Evolutionary conservation across 2,113 vertebrate genomes (phyloP).

Genomic region (Cololabis saira): DNA sequence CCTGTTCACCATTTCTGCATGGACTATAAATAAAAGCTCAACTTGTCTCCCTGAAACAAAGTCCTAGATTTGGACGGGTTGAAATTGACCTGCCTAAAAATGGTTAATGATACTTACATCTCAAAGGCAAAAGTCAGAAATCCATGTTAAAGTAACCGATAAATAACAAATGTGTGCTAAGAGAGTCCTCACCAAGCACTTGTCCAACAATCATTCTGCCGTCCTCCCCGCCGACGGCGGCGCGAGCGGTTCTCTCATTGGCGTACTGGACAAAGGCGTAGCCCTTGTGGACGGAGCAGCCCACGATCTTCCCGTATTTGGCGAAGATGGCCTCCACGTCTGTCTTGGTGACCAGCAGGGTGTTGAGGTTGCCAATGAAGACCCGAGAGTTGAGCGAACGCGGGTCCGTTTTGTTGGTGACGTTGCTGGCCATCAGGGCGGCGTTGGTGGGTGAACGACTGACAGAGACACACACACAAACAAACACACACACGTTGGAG

Average conservation of each 20-base stretch:
- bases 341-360: conserved; percentile 89
- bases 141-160: too few species aligned
- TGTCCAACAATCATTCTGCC: conserved; percentile 92
- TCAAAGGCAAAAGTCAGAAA: too few species aligned
- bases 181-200: conserved; percentile 84
- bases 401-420: conserved; percentile 92
- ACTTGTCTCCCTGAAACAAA: too few species aligned
- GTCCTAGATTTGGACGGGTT: too few species aligned
- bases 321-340: conserved; percentile 92
- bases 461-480: conserved; percentile 32
- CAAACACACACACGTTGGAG: conserved; percentile 2
- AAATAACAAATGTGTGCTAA: too few species aligned
- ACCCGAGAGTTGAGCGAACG: conserved; percentile 91
- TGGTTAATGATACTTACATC: too few species aligned
- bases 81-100: too few species aligned
- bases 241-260: conserved; percentile 87
- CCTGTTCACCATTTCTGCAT: too few species aligned
- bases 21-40: too few species aligned
- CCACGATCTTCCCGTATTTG: conserved; percentile 91
- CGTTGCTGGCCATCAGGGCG: conserved; percentile 88
- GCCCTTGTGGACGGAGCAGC: conserved; percentile 93
- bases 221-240: conserved; percentile 87
- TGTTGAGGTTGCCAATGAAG: conserved; percentile 93
- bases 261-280: conserved; percentile 91
- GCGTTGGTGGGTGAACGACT: conserved; percentile 72